phyloP scores from a whole-genome alignment of 2,888 invertebrate species.

The Phortica magna region DNA sequence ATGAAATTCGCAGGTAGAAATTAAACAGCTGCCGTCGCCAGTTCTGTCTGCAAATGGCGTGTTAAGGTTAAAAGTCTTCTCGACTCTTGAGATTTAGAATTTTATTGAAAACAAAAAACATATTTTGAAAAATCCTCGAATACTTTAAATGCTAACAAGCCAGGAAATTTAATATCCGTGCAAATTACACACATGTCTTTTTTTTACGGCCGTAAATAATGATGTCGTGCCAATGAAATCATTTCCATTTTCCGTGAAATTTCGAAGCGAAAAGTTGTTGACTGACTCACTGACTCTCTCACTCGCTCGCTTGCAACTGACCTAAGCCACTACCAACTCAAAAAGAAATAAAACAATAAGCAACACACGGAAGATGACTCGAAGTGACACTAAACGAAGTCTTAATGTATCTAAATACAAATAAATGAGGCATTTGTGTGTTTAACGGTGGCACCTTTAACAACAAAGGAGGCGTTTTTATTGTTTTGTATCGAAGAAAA shows the following conservation, averaged over 20 bases:
- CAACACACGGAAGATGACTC: slow-evolving; percentile 34
- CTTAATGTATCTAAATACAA: neutral
- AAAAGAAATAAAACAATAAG: neutral
- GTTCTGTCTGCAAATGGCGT: neutral
- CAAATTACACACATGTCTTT: slow-evolving; percentile 37
- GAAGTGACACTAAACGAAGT: neutral
- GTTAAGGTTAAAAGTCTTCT: slow-evolving; percentile 9
- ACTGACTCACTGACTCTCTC: neutral
- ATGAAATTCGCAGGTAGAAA: slow-evolving; percentile 18
- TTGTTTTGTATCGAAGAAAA: slow-evolving; percentile 39
- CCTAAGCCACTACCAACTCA: slow-evolving; percentile 29
- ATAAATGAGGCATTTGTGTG: neutral
- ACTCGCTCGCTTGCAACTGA: neutral
- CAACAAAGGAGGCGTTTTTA: neutral
- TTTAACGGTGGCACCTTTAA: neutral
- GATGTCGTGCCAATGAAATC: neutral
- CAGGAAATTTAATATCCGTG: slow-evolving; percentile 2
- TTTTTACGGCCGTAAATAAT: slow-evolving; percentile 59
- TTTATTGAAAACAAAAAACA: neutral
- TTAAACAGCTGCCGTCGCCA: slow-evolving; percentile 17
- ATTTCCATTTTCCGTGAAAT: neutral
- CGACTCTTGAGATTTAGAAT: neutral
- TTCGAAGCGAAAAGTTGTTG: neutral
- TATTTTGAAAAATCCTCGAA: neutral
- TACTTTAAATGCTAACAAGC: no score